phyloP scores from a whole-genome alignment of 2,797 vertebrate species.

The Crax fasciolata region DNA sequence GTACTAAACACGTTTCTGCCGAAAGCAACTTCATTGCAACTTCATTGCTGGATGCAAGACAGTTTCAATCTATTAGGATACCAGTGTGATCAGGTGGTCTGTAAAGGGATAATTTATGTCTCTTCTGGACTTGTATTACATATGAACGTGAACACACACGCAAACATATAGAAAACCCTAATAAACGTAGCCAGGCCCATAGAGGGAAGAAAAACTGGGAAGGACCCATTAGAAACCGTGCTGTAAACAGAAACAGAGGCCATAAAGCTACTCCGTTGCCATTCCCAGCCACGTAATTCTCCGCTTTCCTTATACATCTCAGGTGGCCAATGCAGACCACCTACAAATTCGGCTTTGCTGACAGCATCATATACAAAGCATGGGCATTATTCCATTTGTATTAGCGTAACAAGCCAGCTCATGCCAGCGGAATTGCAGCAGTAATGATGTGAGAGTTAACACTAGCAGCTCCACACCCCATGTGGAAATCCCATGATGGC shows the following conservation, averaged over 20 bases:
- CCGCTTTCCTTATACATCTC: background rate
- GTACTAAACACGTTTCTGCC: background rate
- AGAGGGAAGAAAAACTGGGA: background rate
- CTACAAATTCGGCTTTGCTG: rapidly evolving
- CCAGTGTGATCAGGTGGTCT: background rate
- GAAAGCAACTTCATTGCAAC: background rate
- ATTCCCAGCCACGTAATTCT: background rate
- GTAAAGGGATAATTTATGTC: background rate
- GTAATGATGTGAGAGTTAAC: background rate
- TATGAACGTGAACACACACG: background rate
- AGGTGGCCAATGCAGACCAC: background rate
- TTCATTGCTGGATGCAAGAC: background rate
- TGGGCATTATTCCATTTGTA: background rate
- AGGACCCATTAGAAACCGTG: background rate
- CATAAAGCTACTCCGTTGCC: background rate
- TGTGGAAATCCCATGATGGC: background rate
- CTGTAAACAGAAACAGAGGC: background rate
- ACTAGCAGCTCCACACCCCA: background rate
- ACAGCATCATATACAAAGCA: background rate
- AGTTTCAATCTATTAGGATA: background rate
- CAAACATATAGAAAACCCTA: background rate
- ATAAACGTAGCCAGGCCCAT: background rate
- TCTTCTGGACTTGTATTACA: background rate
- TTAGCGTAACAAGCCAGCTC: background rate
- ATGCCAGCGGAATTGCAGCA: background rate